Evolutionary conservation across 2,113 vertebrate species (phyloP).

Genomic region (Circaetus cinerascens): DNA sequence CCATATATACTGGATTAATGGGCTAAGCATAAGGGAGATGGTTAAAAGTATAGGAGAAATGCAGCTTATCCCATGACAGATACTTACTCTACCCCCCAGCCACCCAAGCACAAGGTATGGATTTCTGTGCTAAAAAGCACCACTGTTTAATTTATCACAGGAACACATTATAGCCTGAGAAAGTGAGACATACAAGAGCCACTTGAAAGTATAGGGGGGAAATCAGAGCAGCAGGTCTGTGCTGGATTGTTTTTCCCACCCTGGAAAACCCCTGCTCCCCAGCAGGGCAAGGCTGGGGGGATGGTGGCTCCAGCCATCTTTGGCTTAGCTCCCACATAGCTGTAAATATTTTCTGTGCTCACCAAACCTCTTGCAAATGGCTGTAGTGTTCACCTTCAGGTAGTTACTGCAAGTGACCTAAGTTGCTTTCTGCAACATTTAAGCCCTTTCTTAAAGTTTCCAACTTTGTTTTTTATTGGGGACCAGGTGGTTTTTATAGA

Average conservation of each 20-base stretch:
- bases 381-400: neutral
- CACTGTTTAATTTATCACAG: neutral
- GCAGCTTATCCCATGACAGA: neutral
- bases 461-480: neutral
- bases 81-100: neutral
- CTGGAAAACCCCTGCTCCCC: neutral
- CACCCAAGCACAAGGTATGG: neutral
- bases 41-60: neutral
- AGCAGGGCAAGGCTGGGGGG: neutral
- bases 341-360: neutral
- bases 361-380: neutral
- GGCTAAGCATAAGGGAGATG: neutral
- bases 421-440: neutral
- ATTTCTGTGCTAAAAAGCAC: neutral
- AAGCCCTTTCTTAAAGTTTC: neutral
- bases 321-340: neutral
- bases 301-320: accelerated
- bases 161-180: neutral
- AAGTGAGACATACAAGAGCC: neutral
- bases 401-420: neutral
- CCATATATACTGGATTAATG: neutral
- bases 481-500: neutral
- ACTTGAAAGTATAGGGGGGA: neutral
- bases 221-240: neutral
- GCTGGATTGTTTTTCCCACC: neutral